Percentiles rank a stretch among this genome's conserved stretches.
Evolutionary conservation across 2,797 vertebrate species (phyloP).

Genomic region (Myripristis murdjan): DNA sequence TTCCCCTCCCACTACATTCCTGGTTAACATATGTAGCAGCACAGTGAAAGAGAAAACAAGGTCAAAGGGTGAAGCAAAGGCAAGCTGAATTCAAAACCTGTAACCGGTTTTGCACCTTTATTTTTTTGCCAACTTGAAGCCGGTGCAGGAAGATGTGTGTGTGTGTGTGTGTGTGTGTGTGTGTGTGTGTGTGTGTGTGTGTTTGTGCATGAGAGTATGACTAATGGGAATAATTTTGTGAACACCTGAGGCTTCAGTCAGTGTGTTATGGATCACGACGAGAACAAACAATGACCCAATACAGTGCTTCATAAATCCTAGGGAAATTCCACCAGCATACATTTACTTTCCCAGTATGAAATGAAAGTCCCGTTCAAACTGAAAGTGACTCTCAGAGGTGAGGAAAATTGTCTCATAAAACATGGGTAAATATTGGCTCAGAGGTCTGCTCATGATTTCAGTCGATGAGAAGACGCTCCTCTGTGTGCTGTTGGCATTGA

Average conservation of each 20-base stretch:
- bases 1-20: too few species aligned
- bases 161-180: constrained; percentile 7
- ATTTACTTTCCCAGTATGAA: not conserved
- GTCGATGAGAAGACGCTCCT: constrained; percentile 11
- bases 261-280: constrained; percentile 10
- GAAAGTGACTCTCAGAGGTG: not conserved
- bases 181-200: constrained; percentile 2
- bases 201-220: constrained; percentile 22
- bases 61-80: not conserved
- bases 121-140: not conserved
- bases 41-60: not conserved
- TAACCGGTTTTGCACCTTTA: constrained; percentile 57
- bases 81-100: not conserved
- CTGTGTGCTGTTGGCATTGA: not conserved
- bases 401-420: not conserved
- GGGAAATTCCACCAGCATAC: not conserved
- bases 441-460: not conserved
- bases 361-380: not conserved
- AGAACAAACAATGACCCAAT: constrained; percentile 19
- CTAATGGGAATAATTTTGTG: constrained; percentile 50
- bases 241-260: constrained; percentile 46
- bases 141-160: constrained; percentile 22
- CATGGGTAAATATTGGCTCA: constrained; percentile 2
- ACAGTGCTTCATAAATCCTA: not conserved
- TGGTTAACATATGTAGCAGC: not conserved